Evolutionary conservation across 37 sponge, comb jelly and placozoan species (phyloP).

Genomic region (Diacarnus erythraeanus): DNA sequence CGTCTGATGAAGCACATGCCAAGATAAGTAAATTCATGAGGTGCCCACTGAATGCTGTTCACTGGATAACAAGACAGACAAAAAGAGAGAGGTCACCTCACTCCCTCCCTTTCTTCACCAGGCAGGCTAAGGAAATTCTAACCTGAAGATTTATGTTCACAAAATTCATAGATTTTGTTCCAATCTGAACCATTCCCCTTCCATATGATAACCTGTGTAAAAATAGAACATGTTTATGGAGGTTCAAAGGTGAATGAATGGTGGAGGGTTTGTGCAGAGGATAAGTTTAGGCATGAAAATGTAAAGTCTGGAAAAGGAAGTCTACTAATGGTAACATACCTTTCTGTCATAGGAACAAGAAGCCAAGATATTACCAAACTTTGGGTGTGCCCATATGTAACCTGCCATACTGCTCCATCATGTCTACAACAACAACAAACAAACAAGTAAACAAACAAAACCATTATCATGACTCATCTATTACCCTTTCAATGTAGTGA

Average conservation of each 20-base stretch:
- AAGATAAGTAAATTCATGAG: constrained; percentile 89
- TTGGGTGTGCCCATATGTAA: constrained; percentile 99
- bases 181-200: constrained; percentile 78
- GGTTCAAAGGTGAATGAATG: not conserved
- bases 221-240: not conserved
- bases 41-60: constrained; percentile 97
- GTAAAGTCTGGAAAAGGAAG: not conserved
- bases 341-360: constrained; percentile 98
- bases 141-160: constrained; percentile 94
- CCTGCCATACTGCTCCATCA: constrained; percentile 99
- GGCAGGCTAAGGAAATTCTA: not conserved
- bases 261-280: not conserved
- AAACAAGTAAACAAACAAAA: not conserved
- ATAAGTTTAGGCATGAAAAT: not conserved
- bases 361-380: constrained; percentile 93
- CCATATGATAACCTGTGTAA: constrained; percentile 89
- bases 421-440: constrained; percentile 57
- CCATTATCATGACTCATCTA: not conserved
- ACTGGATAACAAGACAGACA: constrained; percentile 44
- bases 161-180: constrained; percentile 78
- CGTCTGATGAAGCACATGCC: constrained; percentile 96
- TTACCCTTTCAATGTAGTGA: constrained; percentile 82
- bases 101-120: not conserved
- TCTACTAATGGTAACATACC: constrained; percentile 27
- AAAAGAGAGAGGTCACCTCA: not conserved